Evolutionary conservation across 2,113 vertebrate genomes (phyloP).

Genomic region (Thunnus maccoyii): DNA sequence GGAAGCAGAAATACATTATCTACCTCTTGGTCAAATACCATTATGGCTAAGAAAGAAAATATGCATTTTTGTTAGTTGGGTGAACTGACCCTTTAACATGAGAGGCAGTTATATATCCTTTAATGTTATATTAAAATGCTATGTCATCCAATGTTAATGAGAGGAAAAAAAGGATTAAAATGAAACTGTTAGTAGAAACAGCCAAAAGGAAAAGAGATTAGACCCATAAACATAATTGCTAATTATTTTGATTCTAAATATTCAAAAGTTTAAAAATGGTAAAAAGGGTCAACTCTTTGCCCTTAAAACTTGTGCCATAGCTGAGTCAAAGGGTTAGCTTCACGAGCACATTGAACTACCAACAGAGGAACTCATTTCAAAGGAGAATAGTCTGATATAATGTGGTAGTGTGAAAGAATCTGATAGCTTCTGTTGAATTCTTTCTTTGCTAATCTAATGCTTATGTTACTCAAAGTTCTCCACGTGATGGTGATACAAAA

Average conservation of each 20-base stretch:
- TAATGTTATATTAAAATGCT: conserved; percentile 1
- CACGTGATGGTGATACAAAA: conserved; percentile 25
- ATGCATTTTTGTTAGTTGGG: background rate
- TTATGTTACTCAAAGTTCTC: background rate
- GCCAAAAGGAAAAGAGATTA: conserved; percentile 46
- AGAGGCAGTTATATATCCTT: too few relatives aligned
- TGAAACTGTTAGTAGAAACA: conserved; percentile 51
- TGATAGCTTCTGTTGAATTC: background rate
- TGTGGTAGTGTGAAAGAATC: background rate
- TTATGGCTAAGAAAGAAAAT: background rate
- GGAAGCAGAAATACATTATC: background rate
- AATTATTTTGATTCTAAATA: background rate
- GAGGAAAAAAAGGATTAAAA: conserved; percentile 12
- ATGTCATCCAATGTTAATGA: background rate
- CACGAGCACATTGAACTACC: conserved; percentile 53
- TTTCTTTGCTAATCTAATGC: background rate
- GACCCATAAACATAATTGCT: conserved; percentile 7
- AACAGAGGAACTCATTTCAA: conserved; percentile 80
- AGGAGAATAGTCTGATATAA: conserved; percentile 1
- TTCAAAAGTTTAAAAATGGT: background rate
- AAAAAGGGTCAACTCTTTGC: conserved; percentile 41
- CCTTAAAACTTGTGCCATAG: background rate
- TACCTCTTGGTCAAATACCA: background rate
- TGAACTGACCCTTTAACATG: background rate
- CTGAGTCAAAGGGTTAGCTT: conserved; percentile 32